Percentiles rank a stretch among this genome's conserved stretches.
These are phyloP conservation scores for Dolichopus griseipennis DNA, from an alignment of 2,888 invertebrate species.

Conservation along the genomic window DNA sequence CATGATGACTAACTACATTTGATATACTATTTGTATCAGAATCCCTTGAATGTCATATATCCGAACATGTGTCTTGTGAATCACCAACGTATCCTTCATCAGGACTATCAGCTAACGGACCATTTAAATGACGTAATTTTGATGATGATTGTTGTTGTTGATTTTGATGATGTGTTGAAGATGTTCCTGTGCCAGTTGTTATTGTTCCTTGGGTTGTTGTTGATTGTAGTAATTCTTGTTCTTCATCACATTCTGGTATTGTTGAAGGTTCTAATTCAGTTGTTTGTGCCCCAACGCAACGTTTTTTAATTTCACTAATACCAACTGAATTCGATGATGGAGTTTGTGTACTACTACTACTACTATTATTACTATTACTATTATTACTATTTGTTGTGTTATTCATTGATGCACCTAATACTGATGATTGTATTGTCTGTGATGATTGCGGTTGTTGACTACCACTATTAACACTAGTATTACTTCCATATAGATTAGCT, in stretches of 20 bases:
- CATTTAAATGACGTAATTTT: slow-evolving; percentile 45
- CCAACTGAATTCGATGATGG: slow-evolving; percentile 21
- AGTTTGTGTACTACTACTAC: slow-evolving; percentile 13
- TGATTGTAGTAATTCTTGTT: slow-evolving; percentile 34
- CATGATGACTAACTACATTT: slow-evolving; percentile 19
- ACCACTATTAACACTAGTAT: slow-evolving; percentile 21
- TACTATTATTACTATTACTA: slow-evolving; percentile 35
- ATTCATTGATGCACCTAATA: slow-evolving; percentile 17
- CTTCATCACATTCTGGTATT: slow-evolving; percentile 43
- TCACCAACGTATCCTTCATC: slow-evolving; percentile 85
- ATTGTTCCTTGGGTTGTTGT: slow-evolving; percentile 22
- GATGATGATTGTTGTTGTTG: slow-evolving; percentile 36
- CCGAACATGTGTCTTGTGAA: slow-evolving; percentile 53
- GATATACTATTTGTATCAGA: slow-evolving; percentile 25
- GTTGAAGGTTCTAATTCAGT: slow-evolving; percentile 45
- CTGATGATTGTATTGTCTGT: slow-evolving; percentile 17
- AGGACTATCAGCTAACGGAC: slow-evolving; percentile 64
- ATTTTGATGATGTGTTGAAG: slow-evolving; percentile 18
- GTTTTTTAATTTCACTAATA: slow-evolving; percentile 38
- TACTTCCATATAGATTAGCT: slow-evolving; percentile 20
- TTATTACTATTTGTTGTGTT: slow-evolving; percentile 29
- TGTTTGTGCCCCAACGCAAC: slow-evolving; percentile 56
- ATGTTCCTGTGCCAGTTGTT: slow-evolving; percentile 20
- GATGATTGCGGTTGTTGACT: slow-evolving; percentile 23
- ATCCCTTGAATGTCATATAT: slow-evolving; percentile 51